Conservation (phyloP, 2,888 invertebrate genomes). For the Sicus ferrugineus region DNA sequence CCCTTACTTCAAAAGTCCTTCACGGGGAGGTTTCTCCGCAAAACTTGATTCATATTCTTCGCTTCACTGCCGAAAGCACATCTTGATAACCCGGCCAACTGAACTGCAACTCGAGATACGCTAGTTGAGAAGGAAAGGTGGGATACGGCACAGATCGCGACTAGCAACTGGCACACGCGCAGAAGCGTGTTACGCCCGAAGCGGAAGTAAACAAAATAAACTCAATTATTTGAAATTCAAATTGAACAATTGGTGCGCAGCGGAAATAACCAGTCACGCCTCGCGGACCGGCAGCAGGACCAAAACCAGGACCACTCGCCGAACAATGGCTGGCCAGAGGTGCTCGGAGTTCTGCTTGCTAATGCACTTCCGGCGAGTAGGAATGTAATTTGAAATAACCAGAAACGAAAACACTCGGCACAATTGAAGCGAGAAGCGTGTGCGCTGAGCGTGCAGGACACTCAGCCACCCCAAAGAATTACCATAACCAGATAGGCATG, state of each 20-base stretch:
- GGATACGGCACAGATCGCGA: conserved; percentile 12
- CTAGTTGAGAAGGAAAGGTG: no score
- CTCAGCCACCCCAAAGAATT: conserved; percentile 29
- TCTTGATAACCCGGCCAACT: no score
- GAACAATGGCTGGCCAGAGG: conserved; percentile 33
- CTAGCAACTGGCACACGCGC: conserved; percentile 18
- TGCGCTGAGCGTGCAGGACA: conserved; percentile 31
- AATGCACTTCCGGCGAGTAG: conserved; percentile 38
- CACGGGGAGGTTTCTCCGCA: no score
- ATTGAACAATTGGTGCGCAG: conserved; percentile 22
- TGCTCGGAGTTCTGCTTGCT: conserved; percentile 34
- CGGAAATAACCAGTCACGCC: conserved; percentile 59
- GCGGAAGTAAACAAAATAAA: conserved; percentile 21
- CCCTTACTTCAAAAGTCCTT: no score
- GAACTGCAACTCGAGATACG: no score
- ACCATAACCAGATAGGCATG: conserved; percentile 5
- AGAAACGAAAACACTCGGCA: conserved; percentile 4
- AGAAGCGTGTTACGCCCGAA: conserved; percentile 24
- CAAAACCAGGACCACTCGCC: conserved; percentile 41
- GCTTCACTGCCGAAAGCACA: no score
- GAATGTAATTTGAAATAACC: not conserved
- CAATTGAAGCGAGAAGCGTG: conserved; percentile 25
- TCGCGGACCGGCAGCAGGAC: conserved; percentile 48
- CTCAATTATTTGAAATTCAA: conserved; percentile 22
- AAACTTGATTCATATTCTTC: no score